Conservation (phyloP, 2,113 vertebrate species). For the Seriola quinqueradiata region DNA sequence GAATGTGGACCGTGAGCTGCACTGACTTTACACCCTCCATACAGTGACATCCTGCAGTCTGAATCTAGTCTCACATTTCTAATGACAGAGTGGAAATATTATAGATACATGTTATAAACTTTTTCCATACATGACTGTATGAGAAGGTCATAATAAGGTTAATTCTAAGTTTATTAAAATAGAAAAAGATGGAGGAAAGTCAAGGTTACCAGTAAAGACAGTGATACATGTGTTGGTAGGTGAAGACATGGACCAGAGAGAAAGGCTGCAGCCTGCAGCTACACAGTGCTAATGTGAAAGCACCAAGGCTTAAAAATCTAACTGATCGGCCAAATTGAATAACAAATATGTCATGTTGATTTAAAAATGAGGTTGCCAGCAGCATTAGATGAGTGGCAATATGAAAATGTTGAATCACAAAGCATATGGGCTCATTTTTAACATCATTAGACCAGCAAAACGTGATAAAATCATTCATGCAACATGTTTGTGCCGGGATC, state of each 20-base stretch:
- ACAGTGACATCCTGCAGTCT: background rate
- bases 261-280: background rate
- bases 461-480: too few species aligned
- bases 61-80: background rate
- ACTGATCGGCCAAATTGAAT: too few species aligned
- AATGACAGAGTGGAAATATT: background rate
- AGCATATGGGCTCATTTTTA: too few species aligned
- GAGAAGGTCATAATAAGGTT: background rate
- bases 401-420: background rate
- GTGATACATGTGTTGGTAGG: background rate
- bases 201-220: background rate
- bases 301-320: too few species aligned
- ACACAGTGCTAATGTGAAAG: too few species aligned
- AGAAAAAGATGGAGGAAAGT: background rate
- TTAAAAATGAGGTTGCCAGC: background rate
- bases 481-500: too few species aligned
- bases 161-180: background rate
- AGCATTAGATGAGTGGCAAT: background rate
- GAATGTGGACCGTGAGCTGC: constrained; percentile 90
- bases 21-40: background rate
- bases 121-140: too few species aligned
- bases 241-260: background rate
- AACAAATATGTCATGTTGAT: background rate
- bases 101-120: background rate
- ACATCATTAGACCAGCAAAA: too few species aligned